Conservation (phyloP, 2,797 vertebrate genomes). For the Cercopithecus neglectus region DNA sequence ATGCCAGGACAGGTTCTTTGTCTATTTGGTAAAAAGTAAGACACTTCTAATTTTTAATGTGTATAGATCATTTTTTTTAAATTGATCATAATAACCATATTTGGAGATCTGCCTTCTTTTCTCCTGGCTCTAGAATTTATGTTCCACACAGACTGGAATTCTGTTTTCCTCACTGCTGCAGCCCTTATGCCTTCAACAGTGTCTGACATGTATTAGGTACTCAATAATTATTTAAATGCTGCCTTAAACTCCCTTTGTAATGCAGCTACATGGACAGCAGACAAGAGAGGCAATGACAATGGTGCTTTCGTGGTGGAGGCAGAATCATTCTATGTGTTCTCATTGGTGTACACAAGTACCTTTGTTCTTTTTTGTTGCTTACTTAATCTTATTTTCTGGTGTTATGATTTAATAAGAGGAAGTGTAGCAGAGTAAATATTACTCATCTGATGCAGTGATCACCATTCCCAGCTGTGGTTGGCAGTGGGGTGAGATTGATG, state of each 20-base stretch:
- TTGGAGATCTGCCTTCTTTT: neutral
- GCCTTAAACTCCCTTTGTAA: neutral
- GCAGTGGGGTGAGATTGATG: neutral
- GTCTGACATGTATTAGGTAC: neutral
- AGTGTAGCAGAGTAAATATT: neutral
- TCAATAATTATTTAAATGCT: neutral
- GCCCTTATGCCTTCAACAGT: neutral
- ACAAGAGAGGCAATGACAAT: neutral
- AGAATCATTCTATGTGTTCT: neutral
- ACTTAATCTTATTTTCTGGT: neutral
- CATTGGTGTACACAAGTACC: neutral
- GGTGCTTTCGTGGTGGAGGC: neutral
- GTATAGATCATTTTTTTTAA: neutral
- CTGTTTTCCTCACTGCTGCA: neutral
- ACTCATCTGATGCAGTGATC: neutral
- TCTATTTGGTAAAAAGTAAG: constrained; percentile 1
- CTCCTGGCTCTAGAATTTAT: neutral
- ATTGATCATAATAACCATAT: neutral
- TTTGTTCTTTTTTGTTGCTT: neutral
- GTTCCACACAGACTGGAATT: neutral
- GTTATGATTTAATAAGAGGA: neutral
- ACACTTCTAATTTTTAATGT: neutral
- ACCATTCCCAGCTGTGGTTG: neutral
- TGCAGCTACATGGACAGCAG: neutral
- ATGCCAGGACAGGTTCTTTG: neutral